Conservation (phyloP, 1,140 invertebrate species). For the Aphis craccivora region DNA sequence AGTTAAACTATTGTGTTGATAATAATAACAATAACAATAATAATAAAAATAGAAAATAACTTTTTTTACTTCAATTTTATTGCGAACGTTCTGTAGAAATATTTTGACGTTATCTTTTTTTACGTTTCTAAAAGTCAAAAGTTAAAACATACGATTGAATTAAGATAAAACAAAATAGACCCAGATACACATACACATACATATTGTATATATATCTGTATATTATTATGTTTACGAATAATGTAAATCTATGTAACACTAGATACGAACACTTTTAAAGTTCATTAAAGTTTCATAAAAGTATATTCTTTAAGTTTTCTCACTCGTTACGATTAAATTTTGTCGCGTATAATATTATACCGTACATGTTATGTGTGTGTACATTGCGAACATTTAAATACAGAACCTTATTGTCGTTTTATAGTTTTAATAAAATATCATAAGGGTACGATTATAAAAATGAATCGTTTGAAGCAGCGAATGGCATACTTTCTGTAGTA, state of each 20-base stretch:
- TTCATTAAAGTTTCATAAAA: conserved; percentile 10
- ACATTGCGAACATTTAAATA: background rate
- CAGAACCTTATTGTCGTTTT: background rate
- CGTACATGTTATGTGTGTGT: background rate
- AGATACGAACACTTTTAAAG: background rate
- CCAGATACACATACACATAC: background rate
- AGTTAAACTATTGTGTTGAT: background rate
- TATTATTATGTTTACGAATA: background rate
- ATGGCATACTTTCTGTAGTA: too few species aligned
- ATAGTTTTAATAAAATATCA: background rate
- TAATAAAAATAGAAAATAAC: background rate
- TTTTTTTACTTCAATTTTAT: background rate
- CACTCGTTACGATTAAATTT: background rate
- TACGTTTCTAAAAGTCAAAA: background rate
- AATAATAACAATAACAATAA: background rate
- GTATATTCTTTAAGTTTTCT: conserved; percentile 10
- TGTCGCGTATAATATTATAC: background rate
- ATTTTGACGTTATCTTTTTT: background rate
- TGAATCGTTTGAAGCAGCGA: too few species aligned
- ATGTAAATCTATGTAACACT: background rate
- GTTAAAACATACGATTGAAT: background rate
- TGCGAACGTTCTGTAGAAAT: background rate
- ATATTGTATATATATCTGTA: background rate
- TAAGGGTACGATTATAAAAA: too few species aligned
- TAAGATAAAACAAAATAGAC: background rate